Conservation (phyloP, 2,113 vertebrate genomes). For the Odontophorus gujanensis region DNA sequence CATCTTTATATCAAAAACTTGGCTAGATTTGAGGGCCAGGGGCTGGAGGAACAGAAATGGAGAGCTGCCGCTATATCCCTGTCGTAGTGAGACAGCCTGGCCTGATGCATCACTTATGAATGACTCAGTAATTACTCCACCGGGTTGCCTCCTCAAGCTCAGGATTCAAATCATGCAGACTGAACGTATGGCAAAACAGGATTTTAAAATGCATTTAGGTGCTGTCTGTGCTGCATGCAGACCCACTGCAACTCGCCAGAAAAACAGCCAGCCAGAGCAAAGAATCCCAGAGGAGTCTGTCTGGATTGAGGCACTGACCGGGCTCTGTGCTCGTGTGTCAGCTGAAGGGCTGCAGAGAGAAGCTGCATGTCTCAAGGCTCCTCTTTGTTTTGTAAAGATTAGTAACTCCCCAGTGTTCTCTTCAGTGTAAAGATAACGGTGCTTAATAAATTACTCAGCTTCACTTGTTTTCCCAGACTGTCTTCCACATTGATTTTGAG, state of each 20-base stretch:
- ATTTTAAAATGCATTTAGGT: conserved; percentile 27
- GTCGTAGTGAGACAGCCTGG: conserved; percentile 27
- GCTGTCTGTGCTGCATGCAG: neutral
- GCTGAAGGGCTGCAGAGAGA: conserved; percentile 27
- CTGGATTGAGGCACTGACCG: conserved; percentile 32
- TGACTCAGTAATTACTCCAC: conserved; percentile 2
- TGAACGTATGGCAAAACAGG: conserved; percentile 36
- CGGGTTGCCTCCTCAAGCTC: conserved; percentile 33
- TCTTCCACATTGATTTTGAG: conserved; percentile 53
- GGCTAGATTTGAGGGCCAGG: neutral
- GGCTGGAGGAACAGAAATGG: neutral
- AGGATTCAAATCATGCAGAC: conserved; percentile 36
- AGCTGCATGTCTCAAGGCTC: neutral
- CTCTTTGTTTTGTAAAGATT: conserved; percentile 53
- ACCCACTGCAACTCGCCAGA: neutral
- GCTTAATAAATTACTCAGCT: conserved; percentile 63
- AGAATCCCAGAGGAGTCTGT: conserved; percentile 27
- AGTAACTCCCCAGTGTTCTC: conserved; percentile 41
- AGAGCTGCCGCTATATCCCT: neutral
- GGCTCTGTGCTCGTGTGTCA: conserved; percentile 26
- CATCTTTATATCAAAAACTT: neutral
- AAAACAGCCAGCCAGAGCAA: neutral
- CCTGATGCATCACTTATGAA: neutral
- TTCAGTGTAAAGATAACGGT: neutral
- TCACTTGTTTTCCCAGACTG: conserved; percentile 46